Percentiles rank a stretch among this genome's conserved stretches.
Evolutionary conservation across 2,888 invertebrate genomes (phyloP).

Genomic region (Leistus spinibarbis): DNA sequence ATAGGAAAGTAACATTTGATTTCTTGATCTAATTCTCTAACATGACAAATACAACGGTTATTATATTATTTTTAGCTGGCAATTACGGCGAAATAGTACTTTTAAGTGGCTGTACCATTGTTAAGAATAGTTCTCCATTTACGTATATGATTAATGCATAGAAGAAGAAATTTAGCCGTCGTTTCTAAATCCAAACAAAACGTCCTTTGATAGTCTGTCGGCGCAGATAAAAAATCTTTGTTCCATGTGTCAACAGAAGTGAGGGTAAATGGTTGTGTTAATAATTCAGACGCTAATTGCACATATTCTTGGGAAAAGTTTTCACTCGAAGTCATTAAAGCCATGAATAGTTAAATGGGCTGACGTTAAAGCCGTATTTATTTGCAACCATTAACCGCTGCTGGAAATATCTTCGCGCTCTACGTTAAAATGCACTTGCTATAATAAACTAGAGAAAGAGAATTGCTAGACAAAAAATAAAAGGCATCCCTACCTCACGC

Average conservation of each 20-base stretch:
- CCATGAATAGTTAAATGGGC: slow-evolving; percentile 30
- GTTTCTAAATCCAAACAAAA: too few species aligned
- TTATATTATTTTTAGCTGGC: too few species aligned
- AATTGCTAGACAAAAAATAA: slow-evolving; percentile 1
- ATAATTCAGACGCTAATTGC: slow-evolving; percentile 33
- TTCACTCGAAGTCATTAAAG: slow-evolving; percentile 36
- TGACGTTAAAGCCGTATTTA: slow-evolving; percentile 27
- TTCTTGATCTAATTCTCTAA: too few species aligned
- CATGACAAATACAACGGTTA: too few species aligned
- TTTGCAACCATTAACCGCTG: slow-evolving; percentile 34
- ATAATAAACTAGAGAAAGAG: slow-evolving; percentile 27
- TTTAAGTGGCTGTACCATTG: too few species aligned
- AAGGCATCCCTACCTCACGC: background rate
- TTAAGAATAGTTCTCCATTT: too few species aligned
- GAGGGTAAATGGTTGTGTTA: slow-evolving; percentile 11
- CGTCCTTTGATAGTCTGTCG: too few species aligned
- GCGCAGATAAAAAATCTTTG: too few species aligned
- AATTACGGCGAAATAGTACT: too few species aligned
- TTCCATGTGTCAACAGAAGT: slow-evolving; percentile 4
- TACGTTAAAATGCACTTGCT: slow-evolving; percentile 8
- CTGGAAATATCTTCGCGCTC: slow-evolving; percentile 17
- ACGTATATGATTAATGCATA: too few species aligned
- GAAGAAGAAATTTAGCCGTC: too few species aligned
- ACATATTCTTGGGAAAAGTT: slow-evolving; percentile 34
- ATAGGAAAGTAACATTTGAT: too few species aligned